phyloP scores from a whole-genome alignment of 2,113 vertebrate genomes.

The Bufo bufo region DNA sequence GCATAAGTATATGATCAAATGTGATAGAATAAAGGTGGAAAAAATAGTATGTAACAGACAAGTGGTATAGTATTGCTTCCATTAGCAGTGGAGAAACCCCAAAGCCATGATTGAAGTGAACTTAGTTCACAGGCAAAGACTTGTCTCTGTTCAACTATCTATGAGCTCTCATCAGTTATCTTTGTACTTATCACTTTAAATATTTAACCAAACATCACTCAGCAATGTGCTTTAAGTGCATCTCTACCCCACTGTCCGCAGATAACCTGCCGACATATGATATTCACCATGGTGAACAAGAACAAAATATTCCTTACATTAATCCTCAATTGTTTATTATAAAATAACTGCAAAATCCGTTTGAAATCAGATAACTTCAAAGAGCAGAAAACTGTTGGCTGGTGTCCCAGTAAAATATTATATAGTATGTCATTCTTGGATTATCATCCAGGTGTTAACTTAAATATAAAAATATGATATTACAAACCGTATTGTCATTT shows the following conservation, averaged over 20 bases:
- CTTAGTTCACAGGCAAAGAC: not conserved
- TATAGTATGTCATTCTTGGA: constrained; percentile 3
- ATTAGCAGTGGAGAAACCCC: not conserved
- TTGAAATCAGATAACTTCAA: constrained; percentile 59
- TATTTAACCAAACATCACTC: constrained; percentile 13
- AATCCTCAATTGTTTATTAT: constrained; percentile 29
- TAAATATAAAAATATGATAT: constrained; percentile 44
- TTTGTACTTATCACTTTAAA: constrained; percentile 8
- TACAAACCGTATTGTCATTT: constrained; percentile 6
- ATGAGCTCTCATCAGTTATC: not conserved
- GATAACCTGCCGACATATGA: constrained; percentile 30
- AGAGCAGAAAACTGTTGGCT: constrained; percentile 69
- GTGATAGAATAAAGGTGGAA: not conserved
- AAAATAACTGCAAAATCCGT: constrained; percentile 30
- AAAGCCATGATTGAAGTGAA: not conserved
- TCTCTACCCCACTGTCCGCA: constrained; percentile 8
- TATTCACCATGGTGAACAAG: constrained; percentile 1
- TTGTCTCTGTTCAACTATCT: not conserved
- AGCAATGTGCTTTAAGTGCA: not conserved
- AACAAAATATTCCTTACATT: constrained; percentile 23
- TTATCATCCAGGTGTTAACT: constrained; percentile 44
- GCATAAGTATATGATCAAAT: too few relatives aligned
- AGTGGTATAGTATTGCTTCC: not conserved
- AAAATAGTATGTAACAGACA: not conserved
- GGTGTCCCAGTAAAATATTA: constrained; percentile 65